These are phyloP conservation scores for Excalfactoria chinensis DNA, from an alignment of 2,113 vertebrate genomes.

Conservation along the genomic window DNA sequence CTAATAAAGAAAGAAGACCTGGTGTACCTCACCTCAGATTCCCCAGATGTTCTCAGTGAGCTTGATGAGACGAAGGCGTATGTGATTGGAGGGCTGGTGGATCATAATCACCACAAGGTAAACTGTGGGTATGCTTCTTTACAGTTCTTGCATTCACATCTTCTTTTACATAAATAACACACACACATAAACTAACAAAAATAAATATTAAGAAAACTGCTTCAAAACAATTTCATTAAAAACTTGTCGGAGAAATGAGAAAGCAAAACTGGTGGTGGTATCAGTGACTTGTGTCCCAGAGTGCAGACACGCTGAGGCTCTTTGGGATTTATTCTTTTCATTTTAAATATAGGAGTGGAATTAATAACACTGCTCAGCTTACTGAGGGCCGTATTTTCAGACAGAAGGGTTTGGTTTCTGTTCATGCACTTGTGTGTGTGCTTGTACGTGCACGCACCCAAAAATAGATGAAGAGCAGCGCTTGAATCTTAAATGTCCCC, in stretches of 20 bases:
- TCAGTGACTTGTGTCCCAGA: neutral
- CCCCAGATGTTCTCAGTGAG: constrained; percentile 88
- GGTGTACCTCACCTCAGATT: constrained; percentile 96
- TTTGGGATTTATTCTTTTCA: neutral
- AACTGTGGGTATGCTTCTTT: neutral
- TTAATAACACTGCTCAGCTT: neutral
- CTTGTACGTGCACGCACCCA: neutral
- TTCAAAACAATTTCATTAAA: neutral
- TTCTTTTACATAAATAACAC: neutral
- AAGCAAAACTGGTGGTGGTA: neutral
- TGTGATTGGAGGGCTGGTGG: constrained; percentile 95
- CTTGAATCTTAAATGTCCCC: neutral
- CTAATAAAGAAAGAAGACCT: constrained; percentile 88
- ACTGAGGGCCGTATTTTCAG: neutral
- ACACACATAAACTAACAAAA: neutral
- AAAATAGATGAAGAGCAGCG: neutral
- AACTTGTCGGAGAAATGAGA: neutral
- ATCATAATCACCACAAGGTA: constrained; percentile 99
- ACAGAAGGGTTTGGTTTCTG: constrained; percentile 17
- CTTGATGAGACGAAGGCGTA: constrained; percentile 93
- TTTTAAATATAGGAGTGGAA: constrained; percentile 16
- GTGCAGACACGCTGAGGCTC: neutral
- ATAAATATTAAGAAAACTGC: neutral
- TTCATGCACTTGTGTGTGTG: neutral
- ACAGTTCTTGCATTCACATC: neutral